Percentiles rank a stretch among this genome's conserved stretches.
Conservation (phyloP, 2,113 vertebrate genomes). For the Mustela nigripes region DNA sequence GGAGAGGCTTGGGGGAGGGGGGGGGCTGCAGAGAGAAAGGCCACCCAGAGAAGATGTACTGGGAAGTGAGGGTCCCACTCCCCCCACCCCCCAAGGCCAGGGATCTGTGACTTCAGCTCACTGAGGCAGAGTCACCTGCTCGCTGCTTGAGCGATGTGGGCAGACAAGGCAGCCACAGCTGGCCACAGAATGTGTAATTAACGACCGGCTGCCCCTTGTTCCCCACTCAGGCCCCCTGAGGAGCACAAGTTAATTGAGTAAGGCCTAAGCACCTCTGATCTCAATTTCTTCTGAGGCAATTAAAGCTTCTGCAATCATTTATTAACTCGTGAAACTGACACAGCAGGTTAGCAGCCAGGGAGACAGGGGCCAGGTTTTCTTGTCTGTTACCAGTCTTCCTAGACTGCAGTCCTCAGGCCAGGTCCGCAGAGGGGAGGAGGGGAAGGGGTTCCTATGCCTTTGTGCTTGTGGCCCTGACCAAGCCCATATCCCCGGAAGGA, state of each 20-base stretch:
- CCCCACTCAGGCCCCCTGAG: slow-evolving; percentile 2
- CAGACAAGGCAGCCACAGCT: neutral
- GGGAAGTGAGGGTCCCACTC: neutral
- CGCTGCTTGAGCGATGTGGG: neutral
- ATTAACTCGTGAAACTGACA: slow-evolving; percentile 72
- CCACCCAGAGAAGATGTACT: neutral
- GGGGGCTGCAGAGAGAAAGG: neutral
- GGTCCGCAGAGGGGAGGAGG: neutral
- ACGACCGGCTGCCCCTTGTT: neutral
- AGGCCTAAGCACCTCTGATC: slow-evolving; percentile 69
- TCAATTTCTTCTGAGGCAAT: slow-evolving; percentile 77
- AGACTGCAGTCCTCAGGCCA: neutral
- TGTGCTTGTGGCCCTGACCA: neutral
- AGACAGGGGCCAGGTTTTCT: neutral
- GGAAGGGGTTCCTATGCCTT: neutral
- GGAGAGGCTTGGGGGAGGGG: neutral
- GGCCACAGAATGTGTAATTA: slow-evolving; percentile 67
- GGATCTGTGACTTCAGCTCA: neutral
- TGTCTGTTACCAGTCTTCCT: neutral
- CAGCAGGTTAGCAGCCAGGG: slow-evolving; percentile 64
- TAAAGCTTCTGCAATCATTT: slow-evolving; percentile 54
- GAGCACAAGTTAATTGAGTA: slow-evolving; percentile 82
- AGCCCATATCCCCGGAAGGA: neutral
- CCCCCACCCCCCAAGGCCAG: neutral
- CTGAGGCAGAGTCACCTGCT: neutral